phyloP scores from a whole-genome alignment of 2,113 vertebrate genomes.

The Corythornis cristatus region DNA sequence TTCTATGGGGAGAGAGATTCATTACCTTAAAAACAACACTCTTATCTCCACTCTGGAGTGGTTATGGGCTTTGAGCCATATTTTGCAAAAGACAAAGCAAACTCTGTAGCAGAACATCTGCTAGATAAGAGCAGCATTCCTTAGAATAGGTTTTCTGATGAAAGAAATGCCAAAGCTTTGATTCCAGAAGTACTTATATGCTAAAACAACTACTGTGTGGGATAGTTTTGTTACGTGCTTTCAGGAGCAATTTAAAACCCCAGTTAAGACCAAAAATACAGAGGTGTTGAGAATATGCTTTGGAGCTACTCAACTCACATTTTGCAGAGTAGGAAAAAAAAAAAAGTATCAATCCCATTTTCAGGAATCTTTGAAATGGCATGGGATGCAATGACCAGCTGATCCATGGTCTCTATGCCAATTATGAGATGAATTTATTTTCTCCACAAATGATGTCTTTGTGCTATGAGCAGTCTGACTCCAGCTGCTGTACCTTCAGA shows the following conservation, averaged over 20 bases:
- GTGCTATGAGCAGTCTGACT: neutral
- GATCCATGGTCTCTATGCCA: neutral
- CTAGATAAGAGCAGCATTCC: slow-evolving; percentile 47
- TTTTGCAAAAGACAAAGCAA: slow-evolving; percentile 50
- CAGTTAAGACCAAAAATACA: fast-evolving
- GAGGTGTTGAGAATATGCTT: neutral
- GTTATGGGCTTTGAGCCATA: slow-evolving; percentile 29
- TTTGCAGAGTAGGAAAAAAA: neutral
- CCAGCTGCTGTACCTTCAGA: neutral
- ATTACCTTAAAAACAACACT: slow-evolving; percentile 50
- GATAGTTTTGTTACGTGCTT: neutral
- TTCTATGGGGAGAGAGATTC: neutral
- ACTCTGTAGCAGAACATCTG: slow-evolving; percentile 45
- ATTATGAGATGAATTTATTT: neutral
- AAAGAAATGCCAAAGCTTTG: slow-evolving; percentile 30
- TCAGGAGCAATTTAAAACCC: neutral
- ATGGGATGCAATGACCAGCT: neutral
- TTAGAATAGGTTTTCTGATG: slow-evolving; percentile 51
- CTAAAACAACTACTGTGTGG: neutral
- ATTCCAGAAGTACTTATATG: slow-evolving; percentile 18
- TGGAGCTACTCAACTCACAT: neutral
- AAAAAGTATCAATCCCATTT: neutral
- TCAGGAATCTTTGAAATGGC: neutral
- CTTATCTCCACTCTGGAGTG: neutral
- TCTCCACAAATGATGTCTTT: neutral